These are phyloP conservation scores for Dasypolia templi DNA, from an alignment of 2,888 invertebrate species.

Conservation along the genomic window DNA sequence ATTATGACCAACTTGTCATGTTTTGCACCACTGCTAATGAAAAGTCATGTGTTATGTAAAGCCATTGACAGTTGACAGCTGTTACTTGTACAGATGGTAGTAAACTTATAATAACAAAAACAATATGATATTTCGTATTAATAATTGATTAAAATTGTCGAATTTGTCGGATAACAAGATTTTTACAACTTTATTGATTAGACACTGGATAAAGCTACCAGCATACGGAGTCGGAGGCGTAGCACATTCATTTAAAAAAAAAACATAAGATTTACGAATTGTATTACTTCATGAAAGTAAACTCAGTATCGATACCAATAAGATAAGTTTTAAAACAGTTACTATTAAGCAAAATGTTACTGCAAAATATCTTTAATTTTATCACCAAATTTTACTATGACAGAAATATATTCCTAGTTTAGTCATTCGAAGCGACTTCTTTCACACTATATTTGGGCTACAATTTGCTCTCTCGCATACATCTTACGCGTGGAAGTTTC, in stretches of 20 bases:
- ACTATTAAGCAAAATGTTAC: conserved; percentile 3
- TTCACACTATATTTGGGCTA: conserved; percentile 80
- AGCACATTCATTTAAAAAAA: not conserved
- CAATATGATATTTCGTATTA: no score
- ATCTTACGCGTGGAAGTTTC: conserved; percentile 82
- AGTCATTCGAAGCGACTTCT: conserved; percentile 57
- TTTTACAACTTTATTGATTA: not conserved
- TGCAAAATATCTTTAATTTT: no score
- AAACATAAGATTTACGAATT: not conserved
- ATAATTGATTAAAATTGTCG: no score
- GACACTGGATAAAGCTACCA: not conserved
- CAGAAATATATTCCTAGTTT: conserved; percentile 42
- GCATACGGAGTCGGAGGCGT: not conserved
- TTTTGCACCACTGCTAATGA: no score
- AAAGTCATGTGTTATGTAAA: no score
- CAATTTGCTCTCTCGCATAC: conserved; percentile 85
- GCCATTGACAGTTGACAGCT: no score
- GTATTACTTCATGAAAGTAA: not conserved
- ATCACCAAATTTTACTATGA: conserved; percentile 7
- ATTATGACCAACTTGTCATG: no score
- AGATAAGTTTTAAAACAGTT: not conserved
- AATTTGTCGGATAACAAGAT: no score
- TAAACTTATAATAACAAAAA: no score
- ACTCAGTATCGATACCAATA: not conserved
- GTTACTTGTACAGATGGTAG: no score